Conservation (phyloP, 2,888 invertebrate genomes). For the Sericinus montela region DNA sequence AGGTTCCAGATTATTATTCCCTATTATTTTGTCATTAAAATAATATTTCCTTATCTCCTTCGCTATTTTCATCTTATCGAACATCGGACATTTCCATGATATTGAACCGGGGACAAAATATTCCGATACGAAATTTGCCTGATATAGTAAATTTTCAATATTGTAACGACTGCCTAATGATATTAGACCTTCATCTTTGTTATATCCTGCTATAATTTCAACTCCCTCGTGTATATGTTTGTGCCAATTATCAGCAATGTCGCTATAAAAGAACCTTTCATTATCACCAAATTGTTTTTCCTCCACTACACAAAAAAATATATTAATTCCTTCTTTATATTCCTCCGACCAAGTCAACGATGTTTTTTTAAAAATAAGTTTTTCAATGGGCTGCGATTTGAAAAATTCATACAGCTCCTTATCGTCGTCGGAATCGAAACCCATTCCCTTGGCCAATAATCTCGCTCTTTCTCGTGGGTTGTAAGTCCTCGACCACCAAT, state of each 20-base stretch:
- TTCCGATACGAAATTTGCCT: conserved; percentile 39
- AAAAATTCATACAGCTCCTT: conserved; percentile 48
- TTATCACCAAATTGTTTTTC: conserved; percentile 38
- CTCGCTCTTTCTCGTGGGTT: conserved; percentile 70
- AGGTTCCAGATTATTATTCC: conserved; percentile 25
- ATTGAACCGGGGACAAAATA: conserved; percentile 42
- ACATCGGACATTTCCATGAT: conserved; percentile 31
- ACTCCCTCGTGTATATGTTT: conserved; percentile 57
- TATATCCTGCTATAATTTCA: conserved; percentile 84
- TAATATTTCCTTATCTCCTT: conserved; percentile 41
- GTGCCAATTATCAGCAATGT: conserved; percentile 32
- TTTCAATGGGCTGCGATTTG: conserved; percentile 38
- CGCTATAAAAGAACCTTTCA: conserved; percentile 42
- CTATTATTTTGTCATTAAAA: conserved; percentile 27
- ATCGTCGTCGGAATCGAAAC: conserved; percentile 43
- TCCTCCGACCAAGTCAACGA: conserved; percentile 27
- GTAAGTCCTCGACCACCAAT: conserved; percentile 68
- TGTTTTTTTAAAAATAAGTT: conserved; percentile 31
- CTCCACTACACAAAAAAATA: conserved; percentile 31
- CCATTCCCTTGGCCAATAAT: conserved; percentile 42
- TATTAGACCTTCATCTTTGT: conserved; percentile 82
- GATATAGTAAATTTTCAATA: conserved; percentile 27
- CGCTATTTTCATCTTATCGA: conserved; percentile 39
- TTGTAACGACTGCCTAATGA: conserved; percentile 20
- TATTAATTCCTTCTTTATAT: conserved; percentile 1